phyloP scores from a whole-genome alignment of 2,888 invertebrate genomes.

The Morpho deidamia region DNA sequence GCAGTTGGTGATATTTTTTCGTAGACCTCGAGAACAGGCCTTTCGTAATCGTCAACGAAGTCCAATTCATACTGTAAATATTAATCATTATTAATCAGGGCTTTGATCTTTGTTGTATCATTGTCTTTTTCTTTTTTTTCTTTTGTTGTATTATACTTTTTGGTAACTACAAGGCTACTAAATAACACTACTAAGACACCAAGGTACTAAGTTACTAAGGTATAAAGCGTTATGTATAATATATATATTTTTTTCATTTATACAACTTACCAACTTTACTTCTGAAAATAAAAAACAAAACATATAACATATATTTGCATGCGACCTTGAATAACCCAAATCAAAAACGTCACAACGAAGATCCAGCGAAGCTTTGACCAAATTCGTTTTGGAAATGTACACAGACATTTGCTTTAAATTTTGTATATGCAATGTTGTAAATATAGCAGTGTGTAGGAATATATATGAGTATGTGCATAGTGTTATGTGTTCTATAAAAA shows the following conservation, averaged over 20 bases:
- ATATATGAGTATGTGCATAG: background rate
- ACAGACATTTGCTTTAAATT: background rate
- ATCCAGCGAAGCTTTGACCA: slow-evolving; percentile 24
- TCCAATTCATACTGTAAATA: slow-evolving; percentile 62
- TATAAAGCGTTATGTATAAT: too few species aligned
- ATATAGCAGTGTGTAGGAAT: background rate
- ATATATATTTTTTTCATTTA: too few species aligned
- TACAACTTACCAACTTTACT: background rate
- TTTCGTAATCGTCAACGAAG: slow-evolving; percentile 84
- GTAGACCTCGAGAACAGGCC: slow-evolving; percentile 84
- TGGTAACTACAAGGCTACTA: too few species aligned
- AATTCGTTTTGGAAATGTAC: background rate
- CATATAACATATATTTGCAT: slow-evolving; percentile 44
- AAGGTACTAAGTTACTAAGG: too few species aligned
- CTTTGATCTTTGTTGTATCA: background rate
- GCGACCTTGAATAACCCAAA: slow-evolving; percentile 48
- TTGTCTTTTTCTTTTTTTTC: background rate
- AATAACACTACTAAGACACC: too few species aligned
- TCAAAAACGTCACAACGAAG: slow-evolving; percentile 28
- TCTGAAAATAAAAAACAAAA: slow-evolving; percentile 29
- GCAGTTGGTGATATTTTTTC: slow-evolving; percentile 78
- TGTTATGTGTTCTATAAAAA: slow-evolving; percentile 7
- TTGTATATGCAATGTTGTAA: background rate
- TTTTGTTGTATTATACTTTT: too few species aligned
- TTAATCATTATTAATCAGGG: background rate